Base-by-base conservation (phyloP, 2,888 invertebrate genomes). In the Volucella zonaria region DNA sequence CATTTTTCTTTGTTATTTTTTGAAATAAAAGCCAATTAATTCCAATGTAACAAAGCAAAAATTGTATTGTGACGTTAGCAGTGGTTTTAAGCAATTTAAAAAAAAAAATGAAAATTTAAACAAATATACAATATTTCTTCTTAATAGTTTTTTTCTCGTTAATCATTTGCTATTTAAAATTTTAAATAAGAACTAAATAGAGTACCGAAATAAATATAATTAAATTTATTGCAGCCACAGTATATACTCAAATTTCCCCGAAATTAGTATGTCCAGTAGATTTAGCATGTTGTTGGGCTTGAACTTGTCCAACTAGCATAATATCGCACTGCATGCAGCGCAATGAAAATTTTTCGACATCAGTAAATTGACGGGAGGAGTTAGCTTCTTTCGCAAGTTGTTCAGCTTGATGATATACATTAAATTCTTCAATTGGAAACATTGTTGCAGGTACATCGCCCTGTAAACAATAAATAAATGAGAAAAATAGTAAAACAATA, bases 341-440 rank as follows among this genome's bases (percentile, higher is more conserved):
- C 12, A 98, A 92, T 0, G 95, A 95, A 89, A 98, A 98, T 89
- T 96, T 96, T 89, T 96, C 94, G 6, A 97, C 94, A 92, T 98
- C 97, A 0, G 98, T 98, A 91, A 95, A 98, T 92, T 98, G 98
- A 82, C 96, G 93, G 86, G 96, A 96, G 0, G 96, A 95, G 90
- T 97, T 96, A 0, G 97, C 97, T 92, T 98, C 98, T 71, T 94
- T 93, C 0, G 97, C 98, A 62, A 99, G 90, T 89, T 96, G 96
- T 88, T 96, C 94, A 0, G 98, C 98, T 92, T 97, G 96, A 70
- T 93, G 92, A 86, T 96, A 93, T 15, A 97, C 94, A 12, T 93
- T 93, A 87, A 94, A 92, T 90, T 98, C 96, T 88, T 94, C 94
- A 0, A 94, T 93, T 0, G 96, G 95, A 90, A 98, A 98, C 82